These are phyloP conservation scores for Nemoura dubitans DNA, from an alignment of 2,888 invertebrate species.

Conservation along the genomic window DNA sequence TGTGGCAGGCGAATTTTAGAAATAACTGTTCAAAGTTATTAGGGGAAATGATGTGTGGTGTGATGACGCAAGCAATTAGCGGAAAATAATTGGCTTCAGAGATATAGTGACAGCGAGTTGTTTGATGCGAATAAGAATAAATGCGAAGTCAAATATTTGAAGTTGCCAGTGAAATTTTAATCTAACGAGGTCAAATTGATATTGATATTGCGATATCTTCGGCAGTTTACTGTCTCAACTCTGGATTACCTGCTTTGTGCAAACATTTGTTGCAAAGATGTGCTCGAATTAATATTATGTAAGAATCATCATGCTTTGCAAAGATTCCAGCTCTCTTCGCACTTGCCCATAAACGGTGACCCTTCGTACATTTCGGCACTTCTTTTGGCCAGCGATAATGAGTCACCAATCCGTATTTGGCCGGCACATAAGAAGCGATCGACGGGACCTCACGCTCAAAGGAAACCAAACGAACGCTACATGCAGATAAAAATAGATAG, in stretches of 20 bases:
- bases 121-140: background rate
- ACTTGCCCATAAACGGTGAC: no score
- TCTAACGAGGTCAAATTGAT: background rate
- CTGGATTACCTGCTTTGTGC: background rate
- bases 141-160: background rate
- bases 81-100: background rate
- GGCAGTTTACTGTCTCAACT: background rate
- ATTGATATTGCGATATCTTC: background rate
- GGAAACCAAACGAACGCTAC: background rate
- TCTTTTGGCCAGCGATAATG: background rate
- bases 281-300: background rate
- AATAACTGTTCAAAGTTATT: background rate
- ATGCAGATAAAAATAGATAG: slow-evolving; percentile 3
- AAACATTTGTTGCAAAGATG: background rate
- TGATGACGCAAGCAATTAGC: background rate
- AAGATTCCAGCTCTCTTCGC: no score
- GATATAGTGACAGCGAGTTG: background rate
- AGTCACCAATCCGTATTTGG: background rate
- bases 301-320: background rate
- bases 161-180: background rate
- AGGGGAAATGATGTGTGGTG: background rate
- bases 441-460: background rate
- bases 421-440: background rate
- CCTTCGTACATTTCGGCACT: no score
- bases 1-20: background rate